Evolutionary conservation across 1,140 invertebrate species (phyloP), one percentile per base, ranked within the genome.

Genomic region (Gonatopus flavifemur): DNA sequence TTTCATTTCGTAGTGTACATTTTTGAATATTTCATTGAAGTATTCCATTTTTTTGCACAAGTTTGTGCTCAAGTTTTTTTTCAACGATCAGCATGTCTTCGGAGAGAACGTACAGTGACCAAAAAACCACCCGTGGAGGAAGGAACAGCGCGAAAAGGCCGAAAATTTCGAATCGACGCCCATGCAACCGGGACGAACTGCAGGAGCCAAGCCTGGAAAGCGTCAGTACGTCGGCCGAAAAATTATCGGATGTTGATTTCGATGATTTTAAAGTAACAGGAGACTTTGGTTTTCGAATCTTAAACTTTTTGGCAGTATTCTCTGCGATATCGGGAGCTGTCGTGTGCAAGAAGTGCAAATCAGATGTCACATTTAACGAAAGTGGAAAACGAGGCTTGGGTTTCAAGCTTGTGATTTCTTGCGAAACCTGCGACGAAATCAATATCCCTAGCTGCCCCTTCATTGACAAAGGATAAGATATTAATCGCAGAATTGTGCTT

Each of bases 301-400:
- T 55, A 20, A 18, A 54, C 37, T 47, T 54, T 49, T 39, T 24
- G n/a, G 18, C 39, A 42, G 46, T 54, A 38, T 54, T 54, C 21
- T 44, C 15, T 38, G 46, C 45, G 13, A 24, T 49, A 35, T 43
- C 28, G 18, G 35, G 32, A 30, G 28, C 41, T 32, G 7, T 45
- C n/a, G 18, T 54, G 15, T 55, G 52, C 25, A 40, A 30, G 16
- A 30, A 44, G 37, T 49, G 52, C 35, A 55, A 44, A 38, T 33
- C 38, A 49, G 45, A 44, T n/a, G 19, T 49, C 3, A 49, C 39
- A 35, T 55, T 49, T 38, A n/a, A n/a, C n/a, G n/a, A n/a, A n/a
- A n/a, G n/a, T n/a, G n/a, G n/a, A n/a, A n/a, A n/a, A n/a, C n/a
- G 41, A 21, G 46, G 46, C 3, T 47, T 55, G 41, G 47, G 38